Evolutionary conservation across 2,888 invertebrate genomes (phyloP).

Genomic region (Oligia fasciuncula): DNA sequence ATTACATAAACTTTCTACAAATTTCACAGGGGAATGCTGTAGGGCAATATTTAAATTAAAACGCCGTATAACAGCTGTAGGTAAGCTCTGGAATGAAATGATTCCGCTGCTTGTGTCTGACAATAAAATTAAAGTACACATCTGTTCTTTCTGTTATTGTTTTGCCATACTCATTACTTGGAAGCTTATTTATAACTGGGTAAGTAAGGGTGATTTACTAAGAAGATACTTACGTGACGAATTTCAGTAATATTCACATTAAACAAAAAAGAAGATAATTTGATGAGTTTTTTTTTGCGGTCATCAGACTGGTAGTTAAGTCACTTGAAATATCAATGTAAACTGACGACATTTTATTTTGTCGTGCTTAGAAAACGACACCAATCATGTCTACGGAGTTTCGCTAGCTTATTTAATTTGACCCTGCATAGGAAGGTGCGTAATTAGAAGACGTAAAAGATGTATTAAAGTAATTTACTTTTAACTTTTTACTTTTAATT

Average conservation of each 20-base stretch:
- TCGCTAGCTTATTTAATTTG: too few species aligned
- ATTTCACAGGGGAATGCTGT: conserved; percentile 3
- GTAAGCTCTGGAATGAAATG: conserved; percentile 27
- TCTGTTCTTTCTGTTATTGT: conserved; percentile 32
- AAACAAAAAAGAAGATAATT: too few species aligned
- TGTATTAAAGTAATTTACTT: too few species aligned
- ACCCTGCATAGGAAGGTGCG: too few species aligned
- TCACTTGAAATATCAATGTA: too few species aligned
- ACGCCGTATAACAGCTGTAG: conserved; percentile 2
- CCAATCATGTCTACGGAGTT: too few species aligned
- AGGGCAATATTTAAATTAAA: conserved; percentile 38
- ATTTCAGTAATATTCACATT: not conserved
- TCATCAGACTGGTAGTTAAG: too few species aligned
- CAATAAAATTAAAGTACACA: conserved; percentile 47
- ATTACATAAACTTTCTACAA: not conserved
- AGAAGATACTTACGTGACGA: not conserved
- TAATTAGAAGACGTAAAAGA: not conserved
- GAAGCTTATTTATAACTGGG: conserved; percentile 2
- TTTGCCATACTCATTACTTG: conserved; percentile 33
- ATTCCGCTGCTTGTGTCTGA: conserved; percentile 37
- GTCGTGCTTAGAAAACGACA: too few species aligned
- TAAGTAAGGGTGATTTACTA: not conserved
- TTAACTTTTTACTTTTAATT: too few species aligned
- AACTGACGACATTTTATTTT: too few species aligned
- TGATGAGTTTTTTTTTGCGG: too few species aligned